Evolutionary conservation across 1,140 invertebrate genomes (phyloP).

Genomic region (Odontomachus brunneus): DNA sequence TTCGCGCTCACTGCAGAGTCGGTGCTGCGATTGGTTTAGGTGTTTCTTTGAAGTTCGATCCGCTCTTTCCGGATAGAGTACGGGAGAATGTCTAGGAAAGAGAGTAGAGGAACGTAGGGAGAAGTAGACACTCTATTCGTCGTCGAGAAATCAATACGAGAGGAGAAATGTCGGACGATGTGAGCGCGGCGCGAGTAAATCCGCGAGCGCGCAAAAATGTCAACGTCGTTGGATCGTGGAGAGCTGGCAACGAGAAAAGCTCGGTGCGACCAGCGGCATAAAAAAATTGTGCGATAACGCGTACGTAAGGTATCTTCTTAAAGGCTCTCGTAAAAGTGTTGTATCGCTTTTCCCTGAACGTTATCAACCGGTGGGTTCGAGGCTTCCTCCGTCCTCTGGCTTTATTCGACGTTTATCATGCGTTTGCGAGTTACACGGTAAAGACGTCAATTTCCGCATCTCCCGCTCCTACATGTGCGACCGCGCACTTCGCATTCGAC

Average conservation of each 20-base stretch:
- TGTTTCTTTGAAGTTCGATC: conserved; percentile 32
- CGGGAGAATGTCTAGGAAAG: not conserved
- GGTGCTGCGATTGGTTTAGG: conserved; percentile 14
- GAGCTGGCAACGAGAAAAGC: too few species aligned
- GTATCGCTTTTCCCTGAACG: not conserved
- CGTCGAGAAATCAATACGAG: conserved; percentile 10
- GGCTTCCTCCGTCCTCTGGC: too few species aligned
- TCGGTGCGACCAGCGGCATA: too few species aligned
- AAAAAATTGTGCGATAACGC: too few species aligned
- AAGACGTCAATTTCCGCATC: conserved; percentile 49
- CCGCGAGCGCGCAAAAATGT: not conserved
- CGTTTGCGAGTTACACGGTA: conserved; percentile 7
- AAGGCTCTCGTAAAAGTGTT: too few species aligned
- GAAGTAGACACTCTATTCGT: not conserved
- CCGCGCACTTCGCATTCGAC: conserved; percentile 25
- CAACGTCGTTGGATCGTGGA: conserved; percentile 3
- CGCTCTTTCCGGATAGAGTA: not conserved
- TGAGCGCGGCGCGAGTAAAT: not conserved
- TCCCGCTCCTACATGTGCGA: not conserved
- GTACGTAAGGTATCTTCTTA: too few species aligned
- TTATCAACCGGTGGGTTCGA: conserved; percentile 4
- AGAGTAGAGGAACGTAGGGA: too few species aligned
- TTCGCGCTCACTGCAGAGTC: conserved; percentile 11
- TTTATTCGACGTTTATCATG: not conserved
- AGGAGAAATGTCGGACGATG: too few species aligned